These are phyloP conservation scores for Acromyrmex echinatior DNA, from an alignment of 1,140 invertebrate species.

Conservation along the genomic window DNA sequence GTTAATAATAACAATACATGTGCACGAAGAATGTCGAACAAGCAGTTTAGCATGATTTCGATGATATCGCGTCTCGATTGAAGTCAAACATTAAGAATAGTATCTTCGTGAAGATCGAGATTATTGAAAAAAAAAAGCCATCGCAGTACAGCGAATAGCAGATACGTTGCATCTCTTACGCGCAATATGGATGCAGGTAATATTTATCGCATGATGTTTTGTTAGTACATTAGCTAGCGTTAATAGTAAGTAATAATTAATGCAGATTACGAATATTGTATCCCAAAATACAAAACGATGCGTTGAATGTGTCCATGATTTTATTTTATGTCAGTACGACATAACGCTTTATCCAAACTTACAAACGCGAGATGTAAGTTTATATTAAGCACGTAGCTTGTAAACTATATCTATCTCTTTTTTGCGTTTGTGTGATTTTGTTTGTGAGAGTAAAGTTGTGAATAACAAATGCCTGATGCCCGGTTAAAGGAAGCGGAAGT, in stretches of 20 bases:
- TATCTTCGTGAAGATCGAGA: neutral
- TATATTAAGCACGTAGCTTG: neutral
- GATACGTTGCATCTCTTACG: slow-evolving; percentile 1
- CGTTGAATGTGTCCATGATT: slow-evolving; percentile 38
- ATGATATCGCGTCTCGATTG: neutral
- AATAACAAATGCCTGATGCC: neutral
- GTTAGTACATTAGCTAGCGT: neutral
- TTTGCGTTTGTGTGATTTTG: neutral
- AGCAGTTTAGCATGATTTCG: neutral
- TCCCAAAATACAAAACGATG: slow-evolving; percentile 42
- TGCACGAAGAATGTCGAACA: neutral
- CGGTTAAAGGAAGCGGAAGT: neutral
- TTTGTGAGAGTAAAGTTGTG: neutral
- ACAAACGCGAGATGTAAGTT: neutral
- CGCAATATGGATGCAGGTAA: slow-evolving; percentile 2
- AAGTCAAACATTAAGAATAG: neutral
- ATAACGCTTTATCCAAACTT: neutral
- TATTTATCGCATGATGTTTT: slow-evolving; percentile 18
- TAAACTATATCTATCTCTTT: neutral
- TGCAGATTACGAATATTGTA: slow-evolving; percentile 40
- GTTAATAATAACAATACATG: slow-evolving; percentile 2
- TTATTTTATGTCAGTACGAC: slow-evolving; percentile 12
- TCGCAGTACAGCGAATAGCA: neutral
- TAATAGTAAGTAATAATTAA: slow-evolving; percentile 42
- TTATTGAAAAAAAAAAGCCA: neutral